These are phyloP conservation scores for Thripadectes ignobilis DNA, from an alignment of 2,797 vertebrate genomes.

Conservation along the genomic window DNA sequence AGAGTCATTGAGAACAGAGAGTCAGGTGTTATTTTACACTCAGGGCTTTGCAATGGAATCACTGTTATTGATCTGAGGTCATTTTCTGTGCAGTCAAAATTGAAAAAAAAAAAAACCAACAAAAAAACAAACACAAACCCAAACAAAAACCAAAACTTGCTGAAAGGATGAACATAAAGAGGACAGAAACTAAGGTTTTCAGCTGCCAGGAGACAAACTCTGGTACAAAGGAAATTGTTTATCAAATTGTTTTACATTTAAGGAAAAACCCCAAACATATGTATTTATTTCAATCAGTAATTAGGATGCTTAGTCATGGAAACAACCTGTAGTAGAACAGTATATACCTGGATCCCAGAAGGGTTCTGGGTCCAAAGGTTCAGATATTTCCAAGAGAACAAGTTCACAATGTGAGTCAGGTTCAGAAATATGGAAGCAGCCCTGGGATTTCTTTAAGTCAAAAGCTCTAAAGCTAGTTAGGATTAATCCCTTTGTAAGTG, in stretches of 20 bases:
- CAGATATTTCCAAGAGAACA: background rate
- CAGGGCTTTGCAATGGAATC: background rate
- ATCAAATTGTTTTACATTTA: background rate
- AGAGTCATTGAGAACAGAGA: background rate
- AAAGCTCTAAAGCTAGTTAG: constrained; percentile 35
- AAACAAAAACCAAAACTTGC: background rate
- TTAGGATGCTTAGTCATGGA: background rate
- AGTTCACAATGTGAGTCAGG: background rate
- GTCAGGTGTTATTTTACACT: background rate
- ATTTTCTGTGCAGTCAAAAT: background rate
- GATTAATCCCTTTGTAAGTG: constrained; percentile 2
- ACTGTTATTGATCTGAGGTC: background rate
- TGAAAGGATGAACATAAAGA: background rate
- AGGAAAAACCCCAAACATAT: background rate
- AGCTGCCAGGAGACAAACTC: background rate
- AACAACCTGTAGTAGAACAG: background rate
- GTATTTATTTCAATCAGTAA: background rate
- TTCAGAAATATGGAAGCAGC: background rate
- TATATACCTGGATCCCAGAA: background rate
- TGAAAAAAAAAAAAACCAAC: background rate
- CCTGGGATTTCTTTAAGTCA: constrained; percentile 7
- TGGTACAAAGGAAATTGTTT: background rate
- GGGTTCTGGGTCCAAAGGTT: background rate
- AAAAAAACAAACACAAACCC: background rate
- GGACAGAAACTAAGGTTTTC: background rate